Conservation (phyloP, 2,888 invertebrate species). For the Melitaea athalia region DNA sequence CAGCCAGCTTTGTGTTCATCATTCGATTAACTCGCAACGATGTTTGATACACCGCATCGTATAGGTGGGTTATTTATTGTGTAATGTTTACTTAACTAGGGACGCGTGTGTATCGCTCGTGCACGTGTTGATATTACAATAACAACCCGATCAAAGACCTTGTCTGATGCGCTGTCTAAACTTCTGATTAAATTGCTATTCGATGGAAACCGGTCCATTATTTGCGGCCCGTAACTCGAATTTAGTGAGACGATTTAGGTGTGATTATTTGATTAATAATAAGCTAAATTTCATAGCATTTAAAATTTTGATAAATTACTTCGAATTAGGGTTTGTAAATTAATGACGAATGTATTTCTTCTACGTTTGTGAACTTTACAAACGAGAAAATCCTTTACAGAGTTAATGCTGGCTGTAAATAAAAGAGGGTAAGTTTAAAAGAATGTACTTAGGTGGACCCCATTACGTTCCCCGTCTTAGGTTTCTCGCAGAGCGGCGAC, state of each 20-base stretch:
- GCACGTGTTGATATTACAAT: slow-evolving; percentile 65
- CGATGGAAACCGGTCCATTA: slow-evolving; percentile 41
- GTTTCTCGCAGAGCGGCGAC: slow-evolving; percentile 42
- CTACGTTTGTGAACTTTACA: slow-evolving; percentile 11
- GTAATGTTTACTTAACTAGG: slow-evolving; percentile 34
- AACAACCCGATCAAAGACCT: slow-evolving; percentile 72
- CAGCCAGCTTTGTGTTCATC: slow-evolving; percentile 44
- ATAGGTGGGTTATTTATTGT: slow-evolving; percentile 46
- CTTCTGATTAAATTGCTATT: slow-evolving; percentile 55
- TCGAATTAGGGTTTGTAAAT: background rate
- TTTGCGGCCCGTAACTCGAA: slow-evolving; percentile 31
- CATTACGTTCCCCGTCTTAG: slow-evolving; percentile 38
- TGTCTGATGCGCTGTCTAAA: slow-evolving; percentile 47
- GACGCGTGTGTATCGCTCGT: slow-evolving; percentile 33
- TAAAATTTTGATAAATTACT: slow-evolving; percentile 18
- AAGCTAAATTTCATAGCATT: slow-evolving; percentile 13
- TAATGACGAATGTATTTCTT: slow-evolving; percentile 5
- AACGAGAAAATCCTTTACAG: slow-evolving; percentile 33
- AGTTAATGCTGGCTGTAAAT: slow-evolving; percentile 35
- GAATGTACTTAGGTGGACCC: slow-evolving; percentile 39
- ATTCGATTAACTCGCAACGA: slow-evolving; percentile 47
- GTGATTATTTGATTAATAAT: slow-evolving; percentile 14
- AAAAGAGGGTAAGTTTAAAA: slow-evolving; percentile 37
- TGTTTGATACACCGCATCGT: slow-evolving; percentile 42
- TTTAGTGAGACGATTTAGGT: slow-evolving; percentile 11